Base-by-base conservation (phyloP, 2,797 vertebrate genomes). In the Sphaeramia orbicularis region DNA sequence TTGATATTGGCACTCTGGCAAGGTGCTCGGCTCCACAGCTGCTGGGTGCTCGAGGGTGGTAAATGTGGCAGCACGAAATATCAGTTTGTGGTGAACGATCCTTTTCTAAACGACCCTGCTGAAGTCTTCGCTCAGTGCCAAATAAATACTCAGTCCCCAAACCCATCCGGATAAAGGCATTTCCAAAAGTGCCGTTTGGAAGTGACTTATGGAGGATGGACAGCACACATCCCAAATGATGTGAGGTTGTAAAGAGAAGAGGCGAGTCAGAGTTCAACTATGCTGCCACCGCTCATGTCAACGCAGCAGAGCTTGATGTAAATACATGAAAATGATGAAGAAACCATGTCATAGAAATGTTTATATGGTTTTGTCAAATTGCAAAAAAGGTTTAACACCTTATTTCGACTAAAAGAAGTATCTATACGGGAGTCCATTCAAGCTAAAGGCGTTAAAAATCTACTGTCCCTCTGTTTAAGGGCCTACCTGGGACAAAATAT, bases 101-200 rank as follows among this genome's bases (percentile, higher is more conserved):
- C 54, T 70, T 10, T 59, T 38, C 60, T 4, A 71, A 36, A 54
- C 52, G 55, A 73, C 15, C 61, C 27, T 1, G 50, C 40, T 47
- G 18, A 71, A 74, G 81, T 77, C 57, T 70, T 56, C 37, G 37
- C 58, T 76, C 55, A 36, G 70, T 74, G 81, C 72, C 74, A 76
- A 64, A 50, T 36, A 74, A 44, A 53, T 18, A 51, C 70, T 80
- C 76, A 44, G 72, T 78, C 83, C 75, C 84, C 67, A 73, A 55
- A 80, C 57, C 7, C 15, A 48, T 84, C 85, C 72, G 58, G 50
- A 48, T 50, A 58, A 40, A 71, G 42, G 75, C 67, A n/a, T 64
- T 69, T 84, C 83, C 78, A 72, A 83, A 85, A 87, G 88, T 88
- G 84, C 89, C 86, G 79, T 77, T 82, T 78, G 68, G 76, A 83